Evolutionary conservation across 2,113 vertebrate species (phyloP).

Genomic region (Meleagris gallopavo): DNA sequence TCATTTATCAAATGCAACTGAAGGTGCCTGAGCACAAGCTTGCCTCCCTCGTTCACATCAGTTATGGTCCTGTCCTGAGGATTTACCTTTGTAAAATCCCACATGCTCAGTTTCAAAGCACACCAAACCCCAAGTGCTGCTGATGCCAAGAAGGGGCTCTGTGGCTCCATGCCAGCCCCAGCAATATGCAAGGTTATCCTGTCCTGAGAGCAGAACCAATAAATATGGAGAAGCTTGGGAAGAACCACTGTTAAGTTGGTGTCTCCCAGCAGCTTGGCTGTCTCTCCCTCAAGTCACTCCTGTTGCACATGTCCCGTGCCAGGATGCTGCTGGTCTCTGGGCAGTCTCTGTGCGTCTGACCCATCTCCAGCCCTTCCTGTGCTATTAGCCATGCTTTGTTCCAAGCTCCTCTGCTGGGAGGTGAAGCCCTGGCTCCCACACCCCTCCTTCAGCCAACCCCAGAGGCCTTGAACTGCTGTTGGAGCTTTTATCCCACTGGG

Average conservation of each 20-base stretch:
- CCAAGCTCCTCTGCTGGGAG: neutral
- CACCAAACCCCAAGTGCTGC: fast-evolving
- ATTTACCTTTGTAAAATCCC: neutral
- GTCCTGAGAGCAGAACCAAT: neutral
- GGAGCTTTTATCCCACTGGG: constrained; percentile 20
- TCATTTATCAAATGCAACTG: neutral
- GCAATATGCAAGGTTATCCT: neutral
- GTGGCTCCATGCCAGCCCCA: neutral
- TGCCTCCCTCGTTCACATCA: neutral
- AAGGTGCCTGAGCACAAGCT: neutral
- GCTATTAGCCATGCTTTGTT: neutral
- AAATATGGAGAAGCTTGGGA: neutral
- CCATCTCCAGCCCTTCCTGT: neutral
- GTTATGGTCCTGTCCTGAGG: neutral
- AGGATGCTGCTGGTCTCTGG: constrained; percentile 15
- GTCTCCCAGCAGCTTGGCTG: neutral
- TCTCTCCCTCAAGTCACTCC: constrained; percentile 29
- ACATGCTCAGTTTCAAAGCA: neutral
- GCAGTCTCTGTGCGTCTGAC: neutral
- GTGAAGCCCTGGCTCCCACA: fast-evolving
- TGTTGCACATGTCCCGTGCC: neutral
- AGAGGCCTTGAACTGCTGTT: neutral
- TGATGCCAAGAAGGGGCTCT: neutral
- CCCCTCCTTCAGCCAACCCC: neutral
- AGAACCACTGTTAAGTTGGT: neutral